Conservation (phyloP, 1,140 invertebrate species). For the Trichonephila clavata region DNA sequence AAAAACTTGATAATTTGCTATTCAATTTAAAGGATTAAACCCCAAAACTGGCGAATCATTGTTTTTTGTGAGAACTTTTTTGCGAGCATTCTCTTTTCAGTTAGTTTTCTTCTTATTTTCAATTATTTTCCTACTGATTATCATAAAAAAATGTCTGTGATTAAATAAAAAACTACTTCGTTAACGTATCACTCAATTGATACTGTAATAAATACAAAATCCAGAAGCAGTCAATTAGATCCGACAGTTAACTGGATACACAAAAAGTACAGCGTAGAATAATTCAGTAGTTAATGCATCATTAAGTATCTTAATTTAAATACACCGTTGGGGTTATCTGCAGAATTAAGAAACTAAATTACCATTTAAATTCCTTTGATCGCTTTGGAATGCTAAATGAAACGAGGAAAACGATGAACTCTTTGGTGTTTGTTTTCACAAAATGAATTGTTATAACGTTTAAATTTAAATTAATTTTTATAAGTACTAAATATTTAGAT, state of each 20-base stretch:
- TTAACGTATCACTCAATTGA: not conserved
- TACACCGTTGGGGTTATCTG: not conserved
- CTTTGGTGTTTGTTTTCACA: not conserved
- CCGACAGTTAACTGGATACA: not conserved
- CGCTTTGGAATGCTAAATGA: not conserved
- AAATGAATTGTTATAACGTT: not conserved
- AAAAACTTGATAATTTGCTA: constrained; percentile 28
- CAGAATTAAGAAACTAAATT: constrained; percentile 8
- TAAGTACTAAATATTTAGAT: too few relatives aligned
- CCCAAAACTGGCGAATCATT: not conserved
- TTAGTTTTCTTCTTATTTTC: not conserved
- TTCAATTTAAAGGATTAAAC: constrained; percentile 29
- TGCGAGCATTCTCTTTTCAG: not conserved
- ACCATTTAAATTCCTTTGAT: not conserved
- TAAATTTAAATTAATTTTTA: not conserved
- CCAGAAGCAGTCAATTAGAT: not conserved
- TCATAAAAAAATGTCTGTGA: not conserved
- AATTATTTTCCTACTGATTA: not conserved
- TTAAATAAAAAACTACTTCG: not conserved
- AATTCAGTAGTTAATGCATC: not conserved
- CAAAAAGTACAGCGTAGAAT: not conserved
- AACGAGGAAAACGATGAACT: not conserved
- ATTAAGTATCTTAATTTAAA: constrained; percentile 35
- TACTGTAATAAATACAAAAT: not conserved
- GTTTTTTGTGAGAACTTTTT: not conserved